Evolutionary conservation across 2,113 vertebrate genomes (phyloP).

Genomic region (Electrona antarctica): DNA sequence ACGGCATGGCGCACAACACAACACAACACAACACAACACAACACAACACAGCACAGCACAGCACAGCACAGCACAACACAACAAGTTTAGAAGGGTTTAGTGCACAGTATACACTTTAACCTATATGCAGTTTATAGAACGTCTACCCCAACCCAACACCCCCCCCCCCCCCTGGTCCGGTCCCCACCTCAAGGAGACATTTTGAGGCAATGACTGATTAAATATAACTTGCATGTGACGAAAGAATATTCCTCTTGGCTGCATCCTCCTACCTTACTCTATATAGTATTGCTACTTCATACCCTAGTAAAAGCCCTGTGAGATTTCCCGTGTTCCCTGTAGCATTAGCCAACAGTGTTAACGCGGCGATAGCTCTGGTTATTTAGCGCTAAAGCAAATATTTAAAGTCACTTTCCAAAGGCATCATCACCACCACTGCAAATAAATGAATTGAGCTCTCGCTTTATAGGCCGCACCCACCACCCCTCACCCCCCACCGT

Average conservation of each 20-base stretch:
- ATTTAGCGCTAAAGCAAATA: conserved; percentile 63
- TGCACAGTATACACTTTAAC: conserved; percentile 20
- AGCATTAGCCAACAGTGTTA: conserved; percentile 40
- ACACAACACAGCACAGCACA: no score
- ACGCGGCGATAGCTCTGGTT: conserved; percentile 54
- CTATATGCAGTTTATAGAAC: no score
- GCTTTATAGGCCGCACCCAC: conserved; percentile 51
- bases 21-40: no score
- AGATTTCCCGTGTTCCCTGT: conserved; percentile 30
- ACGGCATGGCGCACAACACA: no score
- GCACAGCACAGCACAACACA: no score
- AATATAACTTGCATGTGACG: neutral
- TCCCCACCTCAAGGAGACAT: no score
- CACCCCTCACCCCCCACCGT: neutral
- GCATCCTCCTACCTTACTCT: conserved; percentile 6
- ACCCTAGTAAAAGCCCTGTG: conserved; percentile 10
- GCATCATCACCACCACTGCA: conserved; percentile 67
- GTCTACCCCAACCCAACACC: no score
- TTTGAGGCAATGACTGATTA: no score
- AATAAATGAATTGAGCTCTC: conserved; percentile 72
- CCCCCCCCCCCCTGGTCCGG: no score
- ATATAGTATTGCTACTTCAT: neutral
- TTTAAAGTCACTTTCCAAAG: conserved; percentile 71
- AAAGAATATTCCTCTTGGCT: conserved; percentile 36
- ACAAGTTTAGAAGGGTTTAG: conserved; percentile 26